phyloP scores from a whole-genome alignment of 2,113 vertebrate genomes.

The Aptenodytes patagonicus region DNA sequence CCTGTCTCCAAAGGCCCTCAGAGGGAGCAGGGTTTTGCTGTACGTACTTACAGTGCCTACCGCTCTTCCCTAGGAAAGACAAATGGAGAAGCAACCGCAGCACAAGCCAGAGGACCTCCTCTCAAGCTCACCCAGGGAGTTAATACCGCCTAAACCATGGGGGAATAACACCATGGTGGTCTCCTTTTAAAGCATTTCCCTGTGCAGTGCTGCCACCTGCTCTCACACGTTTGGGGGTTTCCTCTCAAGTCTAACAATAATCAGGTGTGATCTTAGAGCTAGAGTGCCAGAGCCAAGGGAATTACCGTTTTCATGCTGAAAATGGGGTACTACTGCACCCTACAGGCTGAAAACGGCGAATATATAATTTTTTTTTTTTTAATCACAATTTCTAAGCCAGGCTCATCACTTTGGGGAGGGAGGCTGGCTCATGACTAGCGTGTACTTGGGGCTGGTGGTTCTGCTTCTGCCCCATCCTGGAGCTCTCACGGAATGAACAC shows the following conservation, averaged over 20 bases:
- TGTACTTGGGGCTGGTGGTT: background rate
- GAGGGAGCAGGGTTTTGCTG: background rate
- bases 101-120: background rate
- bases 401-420: background rate
- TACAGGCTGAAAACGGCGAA: background rate
- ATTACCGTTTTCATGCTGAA: background rate
- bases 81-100: fast-evolving
- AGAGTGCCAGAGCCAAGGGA: background rate
- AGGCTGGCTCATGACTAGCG: background rate
- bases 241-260: background rate
- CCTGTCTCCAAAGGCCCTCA: background rate
- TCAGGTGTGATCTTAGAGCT: background rate
- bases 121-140: fast-evolving
- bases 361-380: background rate
- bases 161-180: fast-evolving
- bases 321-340: constrained; percentile 17
- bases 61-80: background rate
- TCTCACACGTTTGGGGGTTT: background rate
- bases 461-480: background rate
- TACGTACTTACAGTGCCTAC: background rate
- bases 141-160: fast-evolving
- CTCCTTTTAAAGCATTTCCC: background rate
- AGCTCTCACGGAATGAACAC: background rate
- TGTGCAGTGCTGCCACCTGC: background rate
- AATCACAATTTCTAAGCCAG: background rate